Percentiles rank a stretch among this genome's conserved stretches.
Conservation (phyloP, 1,140 invertebrate species). For the Phortica variegata region DNA sequence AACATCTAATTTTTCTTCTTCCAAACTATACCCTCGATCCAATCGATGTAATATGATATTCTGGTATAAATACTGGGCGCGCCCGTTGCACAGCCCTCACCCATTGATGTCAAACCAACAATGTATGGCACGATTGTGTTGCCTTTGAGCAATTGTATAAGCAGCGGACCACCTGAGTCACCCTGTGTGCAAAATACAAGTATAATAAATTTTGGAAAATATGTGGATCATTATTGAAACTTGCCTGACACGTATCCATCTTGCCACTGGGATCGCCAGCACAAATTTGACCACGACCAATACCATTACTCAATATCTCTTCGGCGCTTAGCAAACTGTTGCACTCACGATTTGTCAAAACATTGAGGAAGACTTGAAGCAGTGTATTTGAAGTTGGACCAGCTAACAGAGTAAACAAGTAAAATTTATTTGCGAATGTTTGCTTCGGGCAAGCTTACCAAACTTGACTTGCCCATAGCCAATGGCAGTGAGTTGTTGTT, state of each 20-base stretch:
- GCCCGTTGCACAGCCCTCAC: conserved; percentile 73
- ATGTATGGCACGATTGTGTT: conserved; percentile 66
- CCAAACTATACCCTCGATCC: conserved; percentile 62
- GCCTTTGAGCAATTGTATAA: conserved; percentile 64
- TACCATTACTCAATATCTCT: conserved; percentile 18
- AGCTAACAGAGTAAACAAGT: conserved; percentile 10
- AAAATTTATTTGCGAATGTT: background rate
- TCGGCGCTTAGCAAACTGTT: conserved; percentile 3
- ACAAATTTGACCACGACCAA: conserved; percentile 61
- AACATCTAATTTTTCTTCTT: conserved; percentile 28
- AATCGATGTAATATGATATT: conserved; percentile 62
- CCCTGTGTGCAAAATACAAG: conserved; percentile 15
- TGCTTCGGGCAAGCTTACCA: conserved; percentile 11
- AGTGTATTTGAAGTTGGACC: conserved; percentile 25
- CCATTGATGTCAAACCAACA: conserved; percentile 74
- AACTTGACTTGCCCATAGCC: conserved; percentile 35
- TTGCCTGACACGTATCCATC: conserved; percentile 71
- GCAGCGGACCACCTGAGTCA: conserved; percentile 71
- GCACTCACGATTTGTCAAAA: conserved; percentile 20
- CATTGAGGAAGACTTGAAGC: conserved; percentile 21
- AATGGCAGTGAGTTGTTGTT: conserved; percentile 22
- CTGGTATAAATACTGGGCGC: conserved; percentile 71
- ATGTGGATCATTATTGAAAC: conserved; percentile 16
- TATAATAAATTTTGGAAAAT: background rate
- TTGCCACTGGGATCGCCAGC: conserved; percentile 71